phyloP scores from a whole-genome alignment of 1,140 invertebrate species.

The Drosophila lini region DNA sequence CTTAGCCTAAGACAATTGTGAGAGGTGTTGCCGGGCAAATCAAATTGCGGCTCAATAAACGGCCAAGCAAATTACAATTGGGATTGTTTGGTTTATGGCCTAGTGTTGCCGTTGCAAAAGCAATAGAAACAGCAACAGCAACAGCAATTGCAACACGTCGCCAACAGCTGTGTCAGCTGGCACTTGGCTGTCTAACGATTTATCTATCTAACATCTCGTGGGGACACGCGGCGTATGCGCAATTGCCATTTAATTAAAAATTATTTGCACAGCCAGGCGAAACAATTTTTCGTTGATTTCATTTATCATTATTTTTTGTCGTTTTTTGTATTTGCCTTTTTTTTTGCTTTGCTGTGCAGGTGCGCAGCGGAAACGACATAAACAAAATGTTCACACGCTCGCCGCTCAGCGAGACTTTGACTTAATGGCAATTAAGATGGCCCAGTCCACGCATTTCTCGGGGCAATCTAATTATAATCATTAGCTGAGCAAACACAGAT shows the following conservation, averaged over 20 bases:
- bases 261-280: constrained; percentile 71
- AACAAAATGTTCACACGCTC: constrained; percentile 72
- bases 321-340: constrained; percentile 26
- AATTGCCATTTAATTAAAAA: constrained; percentile 81
- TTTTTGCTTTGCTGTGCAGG: constrained; percentile 36
- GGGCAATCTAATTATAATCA: constrained; percentile 73
- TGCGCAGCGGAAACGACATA: constrained; percentile 63
- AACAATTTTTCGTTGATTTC: constrained; percentile 56
- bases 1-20: constrained; percentile 72
- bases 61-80: constrained; percentile 58
- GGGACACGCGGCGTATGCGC: constrained; percentile 74
- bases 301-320: constrained; percentile 55
- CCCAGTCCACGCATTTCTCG: constrained; percentile 58
- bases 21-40: constrained; percentile 71
- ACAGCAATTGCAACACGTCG: constrained; percentile 72
- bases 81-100: constrained; percentile 47
- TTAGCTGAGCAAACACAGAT: constrained; percentile 58
- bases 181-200: constrained; percentile 58
- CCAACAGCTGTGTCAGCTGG: constrained; percentile 78
- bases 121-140: constrained; percentile 13
- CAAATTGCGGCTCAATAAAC: constrained; percentile 76
- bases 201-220: constrained; percentile 64
- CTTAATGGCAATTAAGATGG: constrained; percentile 63
- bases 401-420: constrained; percentile 23
- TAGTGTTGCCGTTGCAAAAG: constrained; percentile 26